phyloP scores from a whole-genome alignment of 2,113 vertebrate genomes.

The Cranoglanis bouderius region DNA sequence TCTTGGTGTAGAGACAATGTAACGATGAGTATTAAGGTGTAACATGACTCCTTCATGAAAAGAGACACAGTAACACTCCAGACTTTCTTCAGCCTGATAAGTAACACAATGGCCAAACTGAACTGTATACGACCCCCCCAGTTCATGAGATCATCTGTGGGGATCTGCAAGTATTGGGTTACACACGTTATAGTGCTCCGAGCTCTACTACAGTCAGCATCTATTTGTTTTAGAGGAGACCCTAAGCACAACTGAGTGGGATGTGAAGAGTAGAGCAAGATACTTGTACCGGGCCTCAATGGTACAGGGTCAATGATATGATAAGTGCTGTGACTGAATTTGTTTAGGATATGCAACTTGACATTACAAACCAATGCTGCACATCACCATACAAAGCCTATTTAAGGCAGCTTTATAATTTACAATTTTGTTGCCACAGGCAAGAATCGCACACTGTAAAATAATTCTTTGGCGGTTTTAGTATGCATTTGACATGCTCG shows the following conservation, averaged over 20 bases:
- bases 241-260: neutral
- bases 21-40: conserved; percentile 66
- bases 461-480: neutral
- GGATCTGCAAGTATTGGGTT: conserved; percentile 29
- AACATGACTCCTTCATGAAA: conserved; percentile 66
- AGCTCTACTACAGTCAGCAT: neutral
- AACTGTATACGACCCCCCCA: conserved; percentile 14
- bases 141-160: conserved; percentile 35
- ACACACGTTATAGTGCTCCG: conserved; percentile 21
- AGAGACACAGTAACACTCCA: conserved; percentile 68
- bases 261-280: neutral
- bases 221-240: neutral
- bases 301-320: neutral
- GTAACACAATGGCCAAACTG: conserved; percentile 6
- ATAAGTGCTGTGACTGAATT: neutral
- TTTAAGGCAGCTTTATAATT: neutral
- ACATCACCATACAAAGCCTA: neutral
- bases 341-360: neutral
- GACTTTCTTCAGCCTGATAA: conserved; percentile 39
- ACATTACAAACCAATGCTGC: neutral
- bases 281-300: neutral
- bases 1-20: conserved; percentile 49
- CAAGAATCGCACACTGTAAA: neutral
- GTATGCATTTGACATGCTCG: neutral
- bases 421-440: neutral